phyloP scores from a whole-genome alignment of 2,888 invertebrate species.

The Pachydiplax longipennis region DNA sequence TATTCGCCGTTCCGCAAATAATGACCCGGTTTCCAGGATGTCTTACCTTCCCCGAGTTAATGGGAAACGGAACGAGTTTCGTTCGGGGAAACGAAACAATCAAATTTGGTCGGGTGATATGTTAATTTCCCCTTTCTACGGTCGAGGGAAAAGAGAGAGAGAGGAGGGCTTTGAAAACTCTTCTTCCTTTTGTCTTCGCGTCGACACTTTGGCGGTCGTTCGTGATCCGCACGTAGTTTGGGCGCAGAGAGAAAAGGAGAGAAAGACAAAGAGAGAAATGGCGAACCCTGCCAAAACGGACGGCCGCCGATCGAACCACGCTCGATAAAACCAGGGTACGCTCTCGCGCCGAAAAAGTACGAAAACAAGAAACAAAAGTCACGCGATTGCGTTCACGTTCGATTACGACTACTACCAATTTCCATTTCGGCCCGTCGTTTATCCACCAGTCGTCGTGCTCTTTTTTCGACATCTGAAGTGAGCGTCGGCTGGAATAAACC shows the following conservation, averaged over 20 bases:
- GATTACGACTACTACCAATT: neutral
- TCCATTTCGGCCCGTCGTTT: neutral
- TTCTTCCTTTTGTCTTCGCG: neutral
- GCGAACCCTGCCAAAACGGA: neutral
- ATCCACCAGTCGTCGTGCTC: neutral
- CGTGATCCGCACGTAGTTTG: neutral
- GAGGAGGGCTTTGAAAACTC: neutral
- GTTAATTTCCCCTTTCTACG: neutral
- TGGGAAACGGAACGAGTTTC: neutral
- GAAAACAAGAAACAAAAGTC: neutral
- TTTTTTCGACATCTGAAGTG: neutral
- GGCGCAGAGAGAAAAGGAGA: neutral
- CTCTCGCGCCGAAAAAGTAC: neutral
- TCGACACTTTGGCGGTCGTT: neutral
- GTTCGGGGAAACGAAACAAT: neutral
- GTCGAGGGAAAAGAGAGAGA: neutral
- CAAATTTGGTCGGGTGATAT: neutral
- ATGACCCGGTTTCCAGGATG: neutral
- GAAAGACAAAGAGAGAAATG: neutral
- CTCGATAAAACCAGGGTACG: neutral
- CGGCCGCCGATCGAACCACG: neutral
- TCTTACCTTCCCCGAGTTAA: neutral
- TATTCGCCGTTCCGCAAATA: neutral
- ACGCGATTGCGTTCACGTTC: neutral
- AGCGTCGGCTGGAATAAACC: neutral